Base-by-base conservation (phyloP, 1,140 invertebrate species). In the Colletes latitarsis region DNA sequence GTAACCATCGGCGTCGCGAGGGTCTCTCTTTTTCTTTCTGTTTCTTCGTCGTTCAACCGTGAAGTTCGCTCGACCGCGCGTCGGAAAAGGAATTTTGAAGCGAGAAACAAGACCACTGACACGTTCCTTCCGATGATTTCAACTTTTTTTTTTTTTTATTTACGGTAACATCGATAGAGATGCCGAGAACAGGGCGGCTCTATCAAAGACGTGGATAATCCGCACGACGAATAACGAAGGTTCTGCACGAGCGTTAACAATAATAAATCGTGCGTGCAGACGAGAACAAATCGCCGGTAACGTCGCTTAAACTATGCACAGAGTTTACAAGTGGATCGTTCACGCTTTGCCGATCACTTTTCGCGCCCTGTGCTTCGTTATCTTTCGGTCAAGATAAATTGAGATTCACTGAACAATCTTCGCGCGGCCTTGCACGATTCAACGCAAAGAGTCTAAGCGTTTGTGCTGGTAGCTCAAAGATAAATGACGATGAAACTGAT, bases 341-440 rank as follows among this genome's bases (percentile, higher is more conserved):
- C 10, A 60, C n/a, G 52, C 43, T 17, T 55, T 30, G 30, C n/a
- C 30, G n/a, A 72, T 19, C 17, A 6, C 1, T 8, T 57, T 53
- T 4, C 6, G 17, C 41, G 19, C 17, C 30, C 19, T 15, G 12
- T 21, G 39, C 1, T 53, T 43, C 46, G 19, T 19, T 17, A 9
- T 41, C 60, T 30, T n/a, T 39, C 57, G 55, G 41, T 75, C 58
- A 67, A 39, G 15, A 43, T 39, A 53, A 84, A 76, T 30, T 84
- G 77, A 85, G 82, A 85, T 81, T 85, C 82, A 46, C 55, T 77
- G 73, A 78, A 78, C 39, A 4, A 52, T 30, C 63, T 62, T 66
- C 9, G 12, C 49, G 58, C 46, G 12, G 4, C 39, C 12, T 14
- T 43, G 10, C 43, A 49, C 58, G 30, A 0, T 14, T 9, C 14